Percentiles rank a stretch among this genome's conserved stretches.
These are phyloP conservation scores for Actinia equina DNA, from an alignment of 64 coral and sea anemone genomes.

Conservation along the genomic window DNA sequence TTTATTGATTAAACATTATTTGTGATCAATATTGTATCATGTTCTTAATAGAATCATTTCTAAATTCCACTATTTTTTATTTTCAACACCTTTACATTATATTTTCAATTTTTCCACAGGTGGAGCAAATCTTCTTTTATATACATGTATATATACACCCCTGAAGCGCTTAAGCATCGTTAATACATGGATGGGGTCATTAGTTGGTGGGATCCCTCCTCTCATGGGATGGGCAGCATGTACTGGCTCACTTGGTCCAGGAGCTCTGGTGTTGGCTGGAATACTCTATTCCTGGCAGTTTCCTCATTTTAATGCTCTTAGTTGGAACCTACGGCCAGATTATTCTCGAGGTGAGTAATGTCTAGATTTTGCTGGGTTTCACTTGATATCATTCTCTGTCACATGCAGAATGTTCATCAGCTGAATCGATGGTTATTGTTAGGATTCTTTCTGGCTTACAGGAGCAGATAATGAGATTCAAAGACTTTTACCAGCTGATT, in stretches of 20 bases:
- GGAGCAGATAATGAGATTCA: no score
- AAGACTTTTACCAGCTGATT: no score
- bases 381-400: neutral
- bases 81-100: no score
- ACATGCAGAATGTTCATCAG: no score
- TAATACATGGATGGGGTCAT: conserved; percentile 92
- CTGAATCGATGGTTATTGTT: no score
- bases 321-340: conserved; percentile 93
- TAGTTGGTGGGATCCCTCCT: conserved; percentile 85
- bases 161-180: conserved; percentile 87
- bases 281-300: conserved; percentile 98
- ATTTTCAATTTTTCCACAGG: conserved; percentile 28
- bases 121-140: conserved; percentile 55
- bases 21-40: no score
- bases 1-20: no score
- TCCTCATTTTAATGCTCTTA: conserved; percentile 96
- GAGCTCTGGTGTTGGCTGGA: conserved; percentile 74
- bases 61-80: no score
- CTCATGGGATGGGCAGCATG: conserved; percentile 97
- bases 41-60: no score
- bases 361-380: neutral
- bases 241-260: conserved; percentile 78
- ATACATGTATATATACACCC: conserved; percentile 90
- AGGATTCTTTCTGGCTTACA: no score
- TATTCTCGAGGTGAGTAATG: conserved; percentile 79